Base-by-base conservation (phyloP, 2,888 invertebrate genomes). In the Noctuana brunneofusca region DNA sequence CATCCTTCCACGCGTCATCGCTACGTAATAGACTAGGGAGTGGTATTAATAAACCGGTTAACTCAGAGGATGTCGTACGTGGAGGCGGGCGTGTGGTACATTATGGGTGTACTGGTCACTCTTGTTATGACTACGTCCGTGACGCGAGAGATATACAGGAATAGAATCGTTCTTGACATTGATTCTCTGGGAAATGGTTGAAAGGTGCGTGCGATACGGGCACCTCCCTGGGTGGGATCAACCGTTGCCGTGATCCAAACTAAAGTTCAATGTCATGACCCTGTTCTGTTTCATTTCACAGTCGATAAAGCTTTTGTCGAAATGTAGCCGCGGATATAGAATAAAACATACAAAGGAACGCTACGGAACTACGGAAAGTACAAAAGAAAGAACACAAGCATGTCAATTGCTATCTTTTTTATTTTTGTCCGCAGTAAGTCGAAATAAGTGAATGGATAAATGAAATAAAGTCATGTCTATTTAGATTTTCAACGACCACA, bases 211-310 rank as follows among this genome's bases (percentile, higher is more conserved):
- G 64, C 50, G 54, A 27, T 27, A 12, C 58, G 50, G 9, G 30
- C 6, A 43, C 52, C 16, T 54, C 46, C 46, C 59, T 53, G 50
- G 64, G 52, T 35, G 32, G 65, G 56, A 57, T 57, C 66, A 53
- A 64, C 38, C 64, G 46, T 9, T 30, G 38, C 52, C 27, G 18
- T 22, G 43, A 59, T 43, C 48, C 62, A 58, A 58, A 46, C 35
- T 30, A 55, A 65, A 68, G 66, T 64, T 68, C 70, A 68, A 53
- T 68, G 66, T 58, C 65, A 52, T 48, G 65, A 58, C 66, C 65
- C 48, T 62, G 56, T 27, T 53, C 54, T 14, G 48, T 64, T 58
- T 64, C 54, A 64, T 63, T 68, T 60, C 55, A 49, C 62, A 53
- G 38, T 18, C 58, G 60, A 48, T 53, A 41, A 32, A 12, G 41